Evolutionary conservation across 2,888 invertebrate species (phyloP).

Genomic region (Erebia ligea): DNA sequence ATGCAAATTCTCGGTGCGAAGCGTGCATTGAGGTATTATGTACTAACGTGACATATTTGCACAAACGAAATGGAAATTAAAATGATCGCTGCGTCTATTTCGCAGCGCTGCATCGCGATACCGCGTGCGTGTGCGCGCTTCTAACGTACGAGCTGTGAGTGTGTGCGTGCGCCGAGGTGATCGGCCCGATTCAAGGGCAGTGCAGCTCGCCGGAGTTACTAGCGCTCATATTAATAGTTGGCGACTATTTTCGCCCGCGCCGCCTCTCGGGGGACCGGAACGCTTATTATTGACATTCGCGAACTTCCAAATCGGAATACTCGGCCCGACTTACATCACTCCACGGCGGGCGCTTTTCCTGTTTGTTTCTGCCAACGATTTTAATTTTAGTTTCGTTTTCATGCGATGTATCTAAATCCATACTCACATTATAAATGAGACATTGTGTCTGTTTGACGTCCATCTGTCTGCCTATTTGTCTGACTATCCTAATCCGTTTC

Average conservation of each 20-base stretch:
- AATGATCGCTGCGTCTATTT: constrained; percentile 69
- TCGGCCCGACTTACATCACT: constrained; percentile 53
- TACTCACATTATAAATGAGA: neutral
- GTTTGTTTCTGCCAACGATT: constrained; percentile 39
- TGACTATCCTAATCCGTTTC: too few species aligned
- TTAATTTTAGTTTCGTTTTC: neutral
- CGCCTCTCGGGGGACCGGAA: constrained; percentile 72
- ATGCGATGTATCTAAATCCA: too few species aligned
- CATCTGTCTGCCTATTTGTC: too few species aligned
- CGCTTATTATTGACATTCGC: constrained; percentile 81
- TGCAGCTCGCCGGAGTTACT: constrained; percentile 65
- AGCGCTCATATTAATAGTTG: constrained; percentile 81
- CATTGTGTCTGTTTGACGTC: neutral
- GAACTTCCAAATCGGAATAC: constrained; percentile 65
- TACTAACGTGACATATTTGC: constrained; percentile 48
- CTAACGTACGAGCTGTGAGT: constrained; percentile 52
- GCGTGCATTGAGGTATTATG: too few species aligned
- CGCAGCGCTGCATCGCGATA: constrained; percentile 72
- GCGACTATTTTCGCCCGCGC: constrained; percentile 80
- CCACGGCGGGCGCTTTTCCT: constrained; percentile 44
- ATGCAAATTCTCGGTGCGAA: constrained; percentile 1
- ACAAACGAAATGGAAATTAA: constrained; percentile 77
- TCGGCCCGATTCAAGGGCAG: constrained; percentile 81
- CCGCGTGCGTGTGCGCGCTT: constrained; percentile 50
- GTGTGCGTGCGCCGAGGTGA: constrained; percentile 74